Evolutionary conservation across 2,888 invertebrate species (phyloP).

Genomic region (Aleiodes alternator): DNA sequence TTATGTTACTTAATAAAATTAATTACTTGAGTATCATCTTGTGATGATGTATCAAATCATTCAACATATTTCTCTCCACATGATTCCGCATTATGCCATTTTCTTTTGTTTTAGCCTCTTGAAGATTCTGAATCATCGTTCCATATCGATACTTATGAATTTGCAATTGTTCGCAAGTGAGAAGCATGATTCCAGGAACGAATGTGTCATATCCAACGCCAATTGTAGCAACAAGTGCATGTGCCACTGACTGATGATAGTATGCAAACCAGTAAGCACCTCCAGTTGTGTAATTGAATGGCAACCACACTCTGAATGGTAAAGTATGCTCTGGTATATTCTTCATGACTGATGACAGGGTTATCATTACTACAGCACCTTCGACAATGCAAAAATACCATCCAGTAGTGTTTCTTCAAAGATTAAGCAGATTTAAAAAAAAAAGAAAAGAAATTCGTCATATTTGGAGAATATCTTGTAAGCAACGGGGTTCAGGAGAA

Average conservation of each 20-base stretch:
- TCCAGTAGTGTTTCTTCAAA: slow-evolving; percentile 4
- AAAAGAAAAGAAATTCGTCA: no score
- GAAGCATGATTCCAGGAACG: slow-evolving; percentile 15
- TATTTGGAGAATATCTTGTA: no score
- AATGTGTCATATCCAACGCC: slow-evolving; percentile 31
- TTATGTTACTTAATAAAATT: no score
- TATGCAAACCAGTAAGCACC: neutral
- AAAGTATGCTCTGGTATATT: slow-evolving; percentile 7
- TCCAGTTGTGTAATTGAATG: slow-evolving; percentile 1
- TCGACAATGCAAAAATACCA: slow-evolving; percentile 16
- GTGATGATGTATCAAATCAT: no score
- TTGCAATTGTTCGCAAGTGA: slow-evolving; percentile 2
- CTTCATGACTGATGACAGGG: neutral
- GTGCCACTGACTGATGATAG: slow-evolving; percentile 1
- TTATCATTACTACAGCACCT: neutral
- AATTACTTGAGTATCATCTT: no score
- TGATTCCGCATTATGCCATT: neutral
- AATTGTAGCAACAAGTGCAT: neutral
- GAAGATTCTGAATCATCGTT: neutral
- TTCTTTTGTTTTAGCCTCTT: neutral
- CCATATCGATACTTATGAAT: neutral
- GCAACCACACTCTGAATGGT: neutral
- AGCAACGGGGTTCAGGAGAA: no score
- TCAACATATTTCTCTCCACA: no score
- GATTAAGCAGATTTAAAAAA: neutral